These are phyloP conservation scores for Megalops cyprinoides DNA, from an alignment of 2,797 vertebrate genomes.

Conservation along the genomic window DNA sequence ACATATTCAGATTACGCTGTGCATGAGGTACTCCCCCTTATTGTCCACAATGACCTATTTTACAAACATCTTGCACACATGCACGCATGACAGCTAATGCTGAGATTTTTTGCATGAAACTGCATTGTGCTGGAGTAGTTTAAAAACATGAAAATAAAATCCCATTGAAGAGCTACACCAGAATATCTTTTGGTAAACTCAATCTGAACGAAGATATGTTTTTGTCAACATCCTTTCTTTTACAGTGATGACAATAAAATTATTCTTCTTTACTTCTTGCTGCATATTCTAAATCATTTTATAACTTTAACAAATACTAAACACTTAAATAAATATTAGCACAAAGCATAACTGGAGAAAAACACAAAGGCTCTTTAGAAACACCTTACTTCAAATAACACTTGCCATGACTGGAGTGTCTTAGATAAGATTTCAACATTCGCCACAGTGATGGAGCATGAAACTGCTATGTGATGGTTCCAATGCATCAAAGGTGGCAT, in stretches of 20 bases:
- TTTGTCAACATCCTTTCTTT: too few relatives aligned
- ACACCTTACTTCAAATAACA: too few relatives aligned
- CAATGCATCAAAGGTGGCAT: not conserved
- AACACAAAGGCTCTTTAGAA: too few relatives aligned
- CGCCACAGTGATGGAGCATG: too few relatives aligned
- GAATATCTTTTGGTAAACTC: not conserved
- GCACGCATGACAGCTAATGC: too few relatives aligned
- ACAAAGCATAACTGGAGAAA: too few relatives aligned
- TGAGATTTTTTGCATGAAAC: not conserved
- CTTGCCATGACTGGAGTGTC: not conserved
- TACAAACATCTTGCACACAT: not conserved
- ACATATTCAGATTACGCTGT: conserved; percentile 53
- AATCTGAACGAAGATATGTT: not conserved
- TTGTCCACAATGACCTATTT: not conserved
- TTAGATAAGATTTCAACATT: too few relatives aligned
- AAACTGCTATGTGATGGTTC: not conserved
- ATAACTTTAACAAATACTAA: too few relatives aligned
- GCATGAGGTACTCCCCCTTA: conserved; percentile 56
- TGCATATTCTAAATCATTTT: too few relatives aligned
- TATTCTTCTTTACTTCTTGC: not conserved
- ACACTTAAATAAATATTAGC: too few relatives aligned
- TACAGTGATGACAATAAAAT: not conserved
- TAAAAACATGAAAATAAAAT: not conserved
- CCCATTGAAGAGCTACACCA: too few relatives aligned
- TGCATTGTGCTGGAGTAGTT: not conserved